Conservation (phyloP, 1,140 invertebrate species). For the Daktulosphaira vitifoliae region DNA sequence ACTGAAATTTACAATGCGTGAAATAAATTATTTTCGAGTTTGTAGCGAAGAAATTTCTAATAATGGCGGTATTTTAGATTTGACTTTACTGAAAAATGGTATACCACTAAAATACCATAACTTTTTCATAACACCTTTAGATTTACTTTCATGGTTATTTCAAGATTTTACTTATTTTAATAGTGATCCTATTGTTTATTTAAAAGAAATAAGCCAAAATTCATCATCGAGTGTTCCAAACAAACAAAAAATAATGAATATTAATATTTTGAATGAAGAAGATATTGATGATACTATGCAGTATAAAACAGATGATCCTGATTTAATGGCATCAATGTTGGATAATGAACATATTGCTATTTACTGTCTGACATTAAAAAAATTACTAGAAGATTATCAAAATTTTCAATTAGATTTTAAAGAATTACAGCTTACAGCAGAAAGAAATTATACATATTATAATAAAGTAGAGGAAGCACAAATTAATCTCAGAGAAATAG, state of each 20-base stretch:
- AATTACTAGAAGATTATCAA: neutral
- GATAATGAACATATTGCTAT: neutral
- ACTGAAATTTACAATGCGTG: neutral
- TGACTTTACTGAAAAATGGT: slow-evolving; percentile 13
- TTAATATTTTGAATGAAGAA: neutral
- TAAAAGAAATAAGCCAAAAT: neutral
- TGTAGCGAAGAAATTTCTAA: neutral
- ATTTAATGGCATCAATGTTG: neutral
- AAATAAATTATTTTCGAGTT: slow-evolving; percentile 3
- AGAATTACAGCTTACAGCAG: too few species aligned
- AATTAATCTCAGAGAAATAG: neutral
- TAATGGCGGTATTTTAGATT: slow-evolving; percentile 8
- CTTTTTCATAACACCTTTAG: neutral
- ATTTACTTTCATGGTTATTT: slow-evolving; percentile 17
- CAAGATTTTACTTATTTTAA: neutral
- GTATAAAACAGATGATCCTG: slow-evolving; percentile 3
- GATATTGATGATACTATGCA: neutral
- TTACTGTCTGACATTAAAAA: neutral
- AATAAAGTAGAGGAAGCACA: neutral
- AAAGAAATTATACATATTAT: neutral
- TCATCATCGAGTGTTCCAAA: neutral
- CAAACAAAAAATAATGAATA: too few species aligned
- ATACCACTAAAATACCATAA: slow-evolving; percentile 1
- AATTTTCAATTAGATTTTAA: neutral
- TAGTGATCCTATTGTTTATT: neutral